Base-by-base conservation (phyloP, 2,888 invertebrate genomes). In the Nomada hirtipes region DNA sequence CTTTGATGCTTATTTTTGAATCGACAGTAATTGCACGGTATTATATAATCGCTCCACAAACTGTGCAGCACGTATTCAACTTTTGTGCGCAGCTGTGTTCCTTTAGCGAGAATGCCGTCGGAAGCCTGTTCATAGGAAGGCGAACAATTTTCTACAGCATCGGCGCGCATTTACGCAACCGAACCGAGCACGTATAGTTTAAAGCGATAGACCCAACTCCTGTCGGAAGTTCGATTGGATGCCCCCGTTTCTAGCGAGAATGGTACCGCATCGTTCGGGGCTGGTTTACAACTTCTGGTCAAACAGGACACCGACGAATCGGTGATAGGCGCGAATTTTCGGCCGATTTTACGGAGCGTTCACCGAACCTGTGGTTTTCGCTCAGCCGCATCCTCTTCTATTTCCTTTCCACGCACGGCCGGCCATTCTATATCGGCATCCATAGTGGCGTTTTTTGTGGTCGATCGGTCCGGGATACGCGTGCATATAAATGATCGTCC, bases 341-440 rank as follows among this genome's bases (percentile, higher is more conserved):
- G 57, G 52, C 63, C 74, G 72, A 72, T 79, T 80, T 80, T 79
- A 7, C 79, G 60, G 79, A 52, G 57, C 74, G 81, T 82, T 80
- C 75, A 53, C 65, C 75, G 81, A 80, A 80, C 75, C 75, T 80
- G 81, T 75, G 81, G 75, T 80, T 82, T 80, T 75, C 81, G 80
- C 80, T 60, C 70, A 79, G 50, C 81, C 65, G 23, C 81, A 29
- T 57, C 50, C 60, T 13, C 23, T n/a, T 11, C 23, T 29, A 55
- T 52, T 53, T 36, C 68, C 23, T 64, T 57, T 23, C 15, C 47
- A 65, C 79, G 60, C 67, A 47, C 4, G 47, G 11, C 10, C 42
- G 44, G 50, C n/a, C 79, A 53, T 50, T 47, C 64, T 52, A 36
- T 50, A 53, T 26, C 79, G 47, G 42, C 20, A 29, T 29, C 50